These are phyloP conservation scores for Sesia bembeciformis DNA, from an alignment of 2,888 invertebrate genomes.

Conservation along the genomic window DNA sequence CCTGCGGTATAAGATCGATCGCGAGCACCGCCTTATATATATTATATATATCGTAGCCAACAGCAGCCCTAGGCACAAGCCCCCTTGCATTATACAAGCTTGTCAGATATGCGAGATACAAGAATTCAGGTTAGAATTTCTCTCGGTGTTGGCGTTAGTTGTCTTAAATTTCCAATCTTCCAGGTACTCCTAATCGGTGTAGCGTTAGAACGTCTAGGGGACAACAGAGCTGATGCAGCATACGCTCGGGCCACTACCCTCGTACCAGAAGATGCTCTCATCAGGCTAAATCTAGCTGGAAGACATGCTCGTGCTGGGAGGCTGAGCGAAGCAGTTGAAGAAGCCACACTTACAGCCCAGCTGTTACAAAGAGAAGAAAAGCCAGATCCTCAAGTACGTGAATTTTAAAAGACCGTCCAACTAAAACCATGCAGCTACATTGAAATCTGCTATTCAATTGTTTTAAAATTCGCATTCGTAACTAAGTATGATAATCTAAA, in stretches of 20 bases:
- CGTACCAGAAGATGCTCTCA: constrained; percentile 41
- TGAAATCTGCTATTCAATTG: too few species aligned
- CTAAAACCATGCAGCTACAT: too few species aligned
- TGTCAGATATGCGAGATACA: too few species aligned
- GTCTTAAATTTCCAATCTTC: not conserved
- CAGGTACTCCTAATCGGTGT: constrained; percentile 58
- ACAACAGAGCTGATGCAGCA: constrained; percentile 51
- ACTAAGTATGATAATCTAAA: too few species aligned
- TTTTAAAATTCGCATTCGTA: too few species aligned
- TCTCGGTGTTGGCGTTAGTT: too few species aligned
- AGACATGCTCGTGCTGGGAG: constrained; percentile 45
- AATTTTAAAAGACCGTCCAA: not conserved
- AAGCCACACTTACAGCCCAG: constrained; percentile 27
- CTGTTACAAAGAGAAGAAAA: constrained; percentile 31
- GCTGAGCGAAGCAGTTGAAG: constrained; percentile 29
- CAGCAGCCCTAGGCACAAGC: too few species aligned
- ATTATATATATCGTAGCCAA: too few species aligned
- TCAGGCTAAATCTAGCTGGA: constrained; percentile 50
- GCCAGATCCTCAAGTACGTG: constrained; percentile 39
- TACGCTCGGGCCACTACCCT: constrained; percentile 39
- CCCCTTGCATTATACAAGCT: too few species aligned
- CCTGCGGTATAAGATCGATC: too few species aligned
- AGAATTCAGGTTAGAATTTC: too few species aligned
- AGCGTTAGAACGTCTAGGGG: constrained; percentile 50
- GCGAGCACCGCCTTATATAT: too few species aligned